Evolutionary conservation across 2,888 invertebrate species (phyloP).

Genomic region (Myopa tessellatipennis): DNA sequence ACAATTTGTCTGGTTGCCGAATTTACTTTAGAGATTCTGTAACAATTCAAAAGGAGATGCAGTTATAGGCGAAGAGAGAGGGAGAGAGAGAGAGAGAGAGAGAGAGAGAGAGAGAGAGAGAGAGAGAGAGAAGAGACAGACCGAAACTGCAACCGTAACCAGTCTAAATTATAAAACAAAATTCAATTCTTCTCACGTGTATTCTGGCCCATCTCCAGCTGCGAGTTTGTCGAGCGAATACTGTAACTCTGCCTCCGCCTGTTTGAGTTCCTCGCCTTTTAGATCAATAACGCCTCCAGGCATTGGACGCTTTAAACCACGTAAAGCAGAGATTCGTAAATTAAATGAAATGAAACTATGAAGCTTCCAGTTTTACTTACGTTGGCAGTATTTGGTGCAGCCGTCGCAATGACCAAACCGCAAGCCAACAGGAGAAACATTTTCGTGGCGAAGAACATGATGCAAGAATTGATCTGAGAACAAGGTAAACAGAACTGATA

Average conservation of each 20-base stretch:
- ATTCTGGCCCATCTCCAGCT: conserved; percentile 48
- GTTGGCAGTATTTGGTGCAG: neutral
- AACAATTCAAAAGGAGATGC: neutral
- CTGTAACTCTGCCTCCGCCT: conserved; percentile 44
- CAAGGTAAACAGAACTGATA: no score
- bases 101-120: no score
- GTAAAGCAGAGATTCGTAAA: no score
- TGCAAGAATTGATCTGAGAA: neutral
- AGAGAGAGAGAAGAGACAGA: no score
- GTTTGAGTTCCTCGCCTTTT: conserved; percentile 43
- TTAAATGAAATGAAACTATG: neutral
- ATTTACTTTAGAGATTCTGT: conserved; percentile 50
- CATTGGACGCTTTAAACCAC: neutral
- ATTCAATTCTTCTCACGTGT: conserved; percentile 41
- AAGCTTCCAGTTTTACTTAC: neutral
- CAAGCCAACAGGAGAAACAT: conserved; percentile 1
- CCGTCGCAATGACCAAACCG: conserved; percentile 4
- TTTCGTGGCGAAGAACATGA: neutral
- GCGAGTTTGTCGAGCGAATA: conserved; percentile 47
- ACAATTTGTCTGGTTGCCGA: conserved; percentile 50
- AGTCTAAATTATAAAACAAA: no score
- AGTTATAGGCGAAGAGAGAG: neutral
- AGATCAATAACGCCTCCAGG: conserved; percentile 42
- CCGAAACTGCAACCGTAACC: neutral
- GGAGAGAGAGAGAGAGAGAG: no score